A percentile compares a stretch with the other conserved stretches of the same genome.
Evolutionary conservation across 2,888 invertebrate species (phyloP).

Genomic region (Protophormia terraenovae): DNA sequence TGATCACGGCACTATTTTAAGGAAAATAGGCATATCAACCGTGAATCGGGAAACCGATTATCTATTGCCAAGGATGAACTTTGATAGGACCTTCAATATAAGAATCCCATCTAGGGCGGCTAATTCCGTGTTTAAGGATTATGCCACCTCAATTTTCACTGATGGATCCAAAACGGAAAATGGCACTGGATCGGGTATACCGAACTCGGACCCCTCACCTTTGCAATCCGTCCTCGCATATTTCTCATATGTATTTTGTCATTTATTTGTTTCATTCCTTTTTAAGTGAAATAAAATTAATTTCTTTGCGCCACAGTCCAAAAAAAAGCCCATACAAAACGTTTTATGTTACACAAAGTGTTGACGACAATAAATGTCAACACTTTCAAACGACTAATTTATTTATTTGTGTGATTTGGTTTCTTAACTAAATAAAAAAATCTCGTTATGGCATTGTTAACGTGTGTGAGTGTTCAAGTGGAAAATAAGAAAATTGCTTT

Average conservation of each 20-base stretch:
- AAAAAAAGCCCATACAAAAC: constrained; percentile 74
- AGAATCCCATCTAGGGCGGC: too few relatives aligned
- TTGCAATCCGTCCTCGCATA: constrained; percentile 42
- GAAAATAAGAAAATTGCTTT: constrained; percentile 13
- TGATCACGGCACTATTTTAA: too few relatives aligned
- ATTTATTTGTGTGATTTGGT: constrained; percentile 75
- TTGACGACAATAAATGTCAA: constrained; percentile 78
- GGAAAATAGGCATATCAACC: too few relatives aligned
- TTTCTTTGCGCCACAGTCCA: constrained; percentile 37
- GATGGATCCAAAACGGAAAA: too few relatives aligned
- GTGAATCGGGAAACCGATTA: too few relatives aligned
- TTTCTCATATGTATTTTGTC: background rate
- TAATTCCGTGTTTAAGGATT: too few relatives aligned
- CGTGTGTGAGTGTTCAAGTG: background rate
- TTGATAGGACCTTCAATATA: too few relatives aligned
- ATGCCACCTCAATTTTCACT: too few relatives aligned
- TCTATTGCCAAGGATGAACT: too few relatives aligned
- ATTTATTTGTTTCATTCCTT: background rate
- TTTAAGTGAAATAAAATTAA: background rate
- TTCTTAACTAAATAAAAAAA: constrained; percentile 37
- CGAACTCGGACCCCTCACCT: too few relatives aligned
- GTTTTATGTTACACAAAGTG: constrained; percentile 71
- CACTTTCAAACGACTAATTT: constrained; percentile 76
- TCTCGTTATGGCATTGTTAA: constrained; percentile 1
- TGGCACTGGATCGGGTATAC: too few relatives aligned